Base-by-base conservation (phyloP, 2,888 invertebrate species). In the Erannis defoliaria region DNA sequence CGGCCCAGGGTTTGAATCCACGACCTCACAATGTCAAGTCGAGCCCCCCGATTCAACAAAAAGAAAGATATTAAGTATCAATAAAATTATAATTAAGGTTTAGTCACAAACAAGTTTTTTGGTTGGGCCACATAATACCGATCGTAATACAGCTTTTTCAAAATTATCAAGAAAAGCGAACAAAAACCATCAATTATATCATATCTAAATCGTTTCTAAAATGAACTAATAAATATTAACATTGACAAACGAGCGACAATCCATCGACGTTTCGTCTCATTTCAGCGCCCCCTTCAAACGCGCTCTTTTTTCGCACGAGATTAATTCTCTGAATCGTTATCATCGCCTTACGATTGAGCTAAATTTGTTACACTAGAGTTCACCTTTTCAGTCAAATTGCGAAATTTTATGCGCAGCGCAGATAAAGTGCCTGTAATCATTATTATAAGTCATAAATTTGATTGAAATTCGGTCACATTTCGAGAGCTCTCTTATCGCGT, bases 391-490 rank as follows among this genome's bases (percentile, higher is more conserved):
- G 77, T 86, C 77, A 85, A 90, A 91, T 91, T 88, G 88, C 87
- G 63, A 88, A 91, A 91, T 90, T 89, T 89, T 86, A 88, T 88
- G 90, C 88, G 86, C 66, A 77, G 78, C 84, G 73, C 81, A 77
- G 90, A 91, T 92, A 91, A 91, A 90, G 86, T 85, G 82, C 89
- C 90, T 90, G 90, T 89, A 90, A 91, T 92, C 88, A 91, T 92
- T 91, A 91, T 92, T 86, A 89, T 90, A 90, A 90, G 82, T 92
- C 90, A 90, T 93, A 92, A 92, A 92, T 91, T 91, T 89, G 89
- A 93, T 92, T 91, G 92, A 92, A 92, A 89, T 90, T 90, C 86
- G 90, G 90, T 90, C 87, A 90, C 89, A 91, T 90, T 91, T 89
- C 88, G 84, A 83, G 74, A 78, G 77, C 76, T 62, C 80, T 82